Conservation (phyloP, 2,797 vertebrate genomes). For the Catamblyrhynchus diadema region DNA sequence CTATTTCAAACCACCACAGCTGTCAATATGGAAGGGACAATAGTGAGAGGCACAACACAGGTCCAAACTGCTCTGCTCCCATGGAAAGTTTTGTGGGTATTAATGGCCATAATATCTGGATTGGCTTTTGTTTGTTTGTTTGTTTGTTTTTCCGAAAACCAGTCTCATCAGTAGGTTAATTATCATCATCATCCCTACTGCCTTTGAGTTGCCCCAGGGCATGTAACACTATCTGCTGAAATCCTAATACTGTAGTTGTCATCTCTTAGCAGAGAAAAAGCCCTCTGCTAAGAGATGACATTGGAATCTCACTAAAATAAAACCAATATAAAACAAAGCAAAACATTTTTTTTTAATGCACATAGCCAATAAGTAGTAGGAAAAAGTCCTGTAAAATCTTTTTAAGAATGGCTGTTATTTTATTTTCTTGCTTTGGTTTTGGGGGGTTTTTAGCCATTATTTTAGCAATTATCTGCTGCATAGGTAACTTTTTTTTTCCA, state of each 20-base stretch:
- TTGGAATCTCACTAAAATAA: neutral
- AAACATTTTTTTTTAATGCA: neutral
- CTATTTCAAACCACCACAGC: neutral
- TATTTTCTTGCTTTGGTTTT: neutral
- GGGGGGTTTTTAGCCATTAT: neutral
- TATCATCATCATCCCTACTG: neutral
- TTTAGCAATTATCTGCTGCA: neutral
- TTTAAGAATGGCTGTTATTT: neutral
- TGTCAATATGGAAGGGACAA: neutral
- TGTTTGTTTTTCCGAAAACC: fast-evolving
- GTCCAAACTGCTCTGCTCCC: neutral
- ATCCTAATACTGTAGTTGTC: neutral
- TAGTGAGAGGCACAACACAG: neutral
- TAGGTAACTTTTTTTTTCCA: neutral
- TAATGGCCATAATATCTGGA: neutral
- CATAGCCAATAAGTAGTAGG: neutral
- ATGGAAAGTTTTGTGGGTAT: neutral
- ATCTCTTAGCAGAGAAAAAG: too few relatives aligned
- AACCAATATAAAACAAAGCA: neutral
- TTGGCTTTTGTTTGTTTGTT: neutral
- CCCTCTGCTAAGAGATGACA: neutral
- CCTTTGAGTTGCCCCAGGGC: neutral
- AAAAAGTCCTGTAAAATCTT: neutral
- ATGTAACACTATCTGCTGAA: neutral
- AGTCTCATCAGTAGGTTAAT: neutral